These are phyloP conservation scores for Thera britannica DNA, from an alignment of 2,888 invertebrate genomes.

Conservation along the genomic window DNA sequence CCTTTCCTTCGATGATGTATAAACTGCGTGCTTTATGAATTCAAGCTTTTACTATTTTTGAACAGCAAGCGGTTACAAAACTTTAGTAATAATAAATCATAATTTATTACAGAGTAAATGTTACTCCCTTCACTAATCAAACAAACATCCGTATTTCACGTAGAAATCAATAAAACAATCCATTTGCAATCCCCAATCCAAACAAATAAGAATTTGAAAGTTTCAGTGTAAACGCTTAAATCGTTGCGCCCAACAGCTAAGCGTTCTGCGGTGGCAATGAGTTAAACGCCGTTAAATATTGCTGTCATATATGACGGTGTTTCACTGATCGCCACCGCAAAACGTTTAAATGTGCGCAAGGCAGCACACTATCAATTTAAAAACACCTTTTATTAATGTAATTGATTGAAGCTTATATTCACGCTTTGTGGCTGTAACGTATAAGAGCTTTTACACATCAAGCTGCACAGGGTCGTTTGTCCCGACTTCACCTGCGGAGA, in stretches of 20 bases:
- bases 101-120: background rate
- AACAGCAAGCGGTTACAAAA: background rate
- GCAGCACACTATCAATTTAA: slow-evolving; percentile 18
- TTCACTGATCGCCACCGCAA: no score
- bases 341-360: no score
- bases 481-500: slow-evolving; percentile 10
- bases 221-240: no score
- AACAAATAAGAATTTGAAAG: slow-evolving; percentile 12
- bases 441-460: slow-evolving; percentile 19
- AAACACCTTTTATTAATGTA: slow-evolving; percentile 30
- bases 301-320: no score
- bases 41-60: background rate
- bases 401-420: slow-evolving; percentile 27
- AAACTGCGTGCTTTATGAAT: background rate
- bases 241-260: no score
- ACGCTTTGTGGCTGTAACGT: slow-evolving; percentile 19
- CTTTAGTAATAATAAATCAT: background rate
- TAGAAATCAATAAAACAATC: slow-evolving; percentile 18
- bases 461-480: slow-evolving; percentile 9
- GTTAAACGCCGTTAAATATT: no score
- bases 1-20: no score
- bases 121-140: slow-evolving; percentile 2
- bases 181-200: slow-evolving; percentile 15
- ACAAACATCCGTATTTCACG: background rate
- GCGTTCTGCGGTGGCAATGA: no score